A percentile compares a stretch with the other conserved stretches of the same genome.
These are phyloP conservation scores for Rambutsinella grinnellia DNA, from an alignment of 2,888 invertebrate genomes.

Conservation along the genomic window DNA sequence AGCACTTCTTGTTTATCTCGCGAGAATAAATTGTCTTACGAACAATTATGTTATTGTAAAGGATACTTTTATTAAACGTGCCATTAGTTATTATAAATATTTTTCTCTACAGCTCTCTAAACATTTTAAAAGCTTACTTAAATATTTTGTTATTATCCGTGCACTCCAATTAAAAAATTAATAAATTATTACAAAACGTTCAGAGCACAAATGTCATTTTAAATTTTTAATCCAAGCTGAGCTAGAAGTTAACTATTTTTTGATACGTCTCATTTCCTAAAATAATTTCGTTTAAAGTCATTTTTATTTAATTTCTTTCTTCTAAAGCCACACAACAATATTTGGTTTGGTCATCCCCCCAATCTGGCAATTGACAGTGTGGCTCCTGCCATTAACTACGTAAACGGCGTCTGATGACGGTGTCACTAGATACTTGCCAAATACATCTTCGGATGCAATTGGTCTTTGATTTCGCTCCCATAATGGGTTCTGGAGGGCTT, in stretches of 20 bases:
- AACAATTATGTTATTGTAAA: conserved; percentile 4
- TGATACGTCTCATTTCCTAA: background rate
- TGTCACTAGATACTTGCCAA: conserved; percentile 81
- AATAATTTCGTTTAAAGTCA: background rate
- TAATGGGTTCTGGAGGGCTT: conserved; percentile 71
- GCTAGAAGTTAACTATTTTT: background rate
- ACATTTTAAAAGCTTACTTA: background rate
- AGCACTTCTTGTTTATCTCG: conserved; percentile 6
- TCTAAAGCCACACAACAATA: conserved; percentile 52
- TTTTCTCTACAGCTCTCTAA: background rate
- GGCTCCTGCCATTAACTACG: conserved; percentile 79
- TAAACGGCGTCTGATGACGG: conserved; percentile 79
- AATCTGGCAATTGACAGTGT: conserved; percentile 82
- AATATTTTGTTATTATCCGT: background rate
- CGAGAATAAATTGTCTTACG: background rate
- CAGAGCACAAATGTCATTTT: background rate
- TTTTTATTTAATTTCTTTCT: conserved; percentile 4
- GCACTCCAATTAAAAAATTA: background rate
- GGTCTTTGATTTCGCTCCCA: conserved; percentile 72
- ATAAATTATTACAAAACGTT: background rate
- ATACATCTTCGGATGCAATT: conserved; percentile 78
- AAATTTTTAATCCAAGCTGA: background rate
- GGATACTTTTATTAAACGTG: background rate
- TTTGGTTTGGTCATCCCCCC: conserved; percentile 70
- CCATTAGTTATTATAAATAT: background rate